A percentile compares a stretch with the other conserved stretches of the same genome.
These are phyloP conservation scores for Drosophila quinaria DNA, from an alignment of 2,888 invertebrate species.

Conservation along the genomic window DNA sequence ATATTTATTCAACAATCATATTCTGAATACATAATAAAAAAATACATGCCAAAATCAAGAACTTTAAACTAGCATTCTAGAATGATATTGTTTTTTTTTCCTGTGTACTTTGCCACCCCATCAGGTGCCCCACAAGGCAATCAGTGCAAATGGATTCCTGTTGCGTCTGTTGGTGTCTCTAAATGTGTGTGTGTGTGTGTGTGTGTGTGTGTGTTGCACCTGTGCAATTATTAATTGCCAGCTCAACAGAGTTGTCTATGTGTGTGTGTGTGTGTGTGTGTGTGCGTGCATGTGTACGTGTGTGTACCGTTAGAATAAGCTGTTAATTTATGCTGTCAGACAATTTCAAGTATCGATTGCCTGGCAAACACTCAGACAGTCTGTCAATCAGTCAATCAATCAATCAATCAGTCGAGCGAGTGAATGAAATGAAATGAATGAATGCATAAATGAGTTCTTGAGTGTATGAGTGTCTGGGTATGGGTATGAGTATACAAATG, in stretches of 20 bases:
- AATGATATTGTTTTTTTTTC: too few species aligned
- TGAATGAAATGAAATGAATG: constrained; percentile 2
- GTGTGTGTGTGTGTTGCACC: constrained; percentile 24
- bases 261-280: constrained; percentile 1
- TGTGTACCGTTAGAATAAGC: constrained; percentile 22
- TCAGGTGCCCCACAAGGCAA: constrained; percentile 44
- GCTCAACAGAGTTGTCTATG: constrained; percentile 25
- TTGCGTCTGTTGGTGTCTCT: constrained; percentile 31
- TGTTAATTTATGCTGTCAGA: constrained; percentile 41
- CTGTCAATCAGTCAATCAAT: constrained; percentile 8
- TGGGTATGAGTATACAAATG: background rate
- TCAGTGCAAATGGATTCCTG: constrained; percentile 70
- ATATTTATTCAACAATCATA: too few species aligned
- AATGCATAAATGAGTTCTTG: background rate
- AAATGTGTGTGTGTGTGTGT: constrained; percentile 3
- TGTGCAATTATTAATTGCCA: constrained; percentile 54
- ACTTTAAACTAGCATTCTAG: too few species aligned
- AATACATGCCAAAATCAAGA: too few species aligned
- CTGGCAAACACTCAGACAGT: constrained; percentile 17
- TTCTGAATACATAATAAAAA: too few species aligned
- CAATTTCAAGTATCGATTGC: constrained; percentile 38
- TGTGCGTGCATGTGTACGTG: background rate
- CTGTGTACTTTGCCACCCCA: too few species aligned
- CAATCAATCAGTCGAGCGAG: constrained; percentile 1
- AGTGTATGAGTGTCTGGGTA: background rate